Base-by-base conservation (phyloP, 1,140 invertebrate genomes). In the Steinernema feltiae region DNA sequence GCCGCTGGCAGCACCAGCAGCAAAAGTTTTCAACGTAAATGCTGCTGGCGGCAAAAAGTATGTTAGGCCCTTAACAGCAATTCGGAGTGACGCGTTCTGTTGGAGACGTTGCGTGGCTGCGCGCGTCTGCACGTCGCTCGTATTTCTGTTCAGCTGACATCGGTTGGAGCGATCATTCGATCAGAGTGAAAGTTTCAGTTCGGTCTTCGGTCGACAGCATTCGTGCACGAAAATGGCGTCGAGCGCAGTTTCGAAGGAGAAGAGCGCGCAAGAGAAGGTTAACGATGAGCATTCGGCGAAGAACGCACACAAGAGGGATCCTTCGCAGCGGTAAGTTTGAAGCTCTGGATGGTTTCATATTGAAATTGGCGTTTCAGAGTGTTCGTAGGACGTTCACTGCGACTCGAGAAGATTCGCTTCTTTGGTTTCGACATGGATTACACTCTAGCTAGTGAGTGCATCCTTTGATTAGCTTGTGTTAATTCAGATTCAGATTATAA, bases 381-480 rank as follows among this genome's bases (percentile, higher is more conserved):
- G 78, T 99, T 98, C 88, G 96, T 98, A 27, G 98, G 98, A 88
- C 90, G 96, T 84, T 97, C 94, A 84, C 89, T 99, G 69, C 93
- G 97, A 88, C 90, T 99, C 88, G 94, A 97, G 87, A 98, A 98
- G 88, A 97, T 99, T 76, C 97, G 97, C 87, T 99, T 96, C 87
- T 98, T 95, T 92, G 97, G 97, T 79, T 99, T 99, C 88, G 97
- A 99, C 87, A 99, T 99, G 97, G 97, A 99, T 87, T 98, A 98
- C 87, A 99, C 97, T 27, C 87, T 99, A 81, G 96, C 96, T 77
- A 93, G 94, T 97, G 87, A 90, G 88, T 74, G 21, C n/a, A n/a
- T 48, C 71, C 3, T 71, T 30, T 32, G 71, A 70, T 63, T 72
- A 35, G 27, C 17, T 73, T 63, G 12, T n/a, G 69, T 35, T 24